Percentiles rank a stretch among this genome's conserved stretches.
These are phyloP conservation scores for Calcarius lapponicus DNA, from an alignment of 2,797 vertebrate genomes.

Conservation along the genomic window DNA sequence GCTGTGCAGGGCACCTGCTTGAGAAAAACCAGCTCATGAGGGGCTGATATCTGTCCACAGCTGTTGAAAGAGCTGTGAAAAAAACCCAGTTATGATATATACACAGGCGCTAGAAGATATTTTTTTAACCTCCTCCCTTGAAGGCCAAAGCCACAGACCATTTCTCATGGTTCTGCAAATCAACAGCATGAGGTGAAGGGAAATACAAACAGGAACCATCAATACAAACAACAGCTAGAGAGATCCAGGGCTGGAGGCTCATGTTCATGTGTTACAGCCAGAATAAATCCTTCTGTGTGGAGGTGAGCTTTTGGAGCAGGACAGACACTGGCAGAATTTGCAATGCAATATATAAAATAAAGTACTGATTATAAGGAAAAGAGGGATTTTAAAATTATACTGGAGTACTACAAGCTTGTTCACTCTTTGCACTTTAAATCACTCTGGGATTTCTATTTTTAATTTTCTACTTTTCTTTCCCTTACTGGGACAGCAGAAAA, in stretches of 20 bases:
- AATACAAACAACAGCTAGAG: not conserved
- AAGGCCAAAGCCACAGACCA: not conserved
- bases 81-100: accelerated
- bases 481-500: slow-evolving; percentile 38
- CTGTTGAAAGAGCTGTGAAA: not conserved
- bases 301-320: slow-evolving; percentile 3
- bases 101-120: not conserved
- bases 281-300: not conserved
- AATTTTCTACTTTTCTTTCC: slow-evolving; percentile 21
- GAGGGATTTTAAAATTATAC: slow-evolving; percentile 1
- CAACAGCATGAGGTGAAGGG: not conserved
- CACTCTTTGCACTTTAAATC: not conserved
- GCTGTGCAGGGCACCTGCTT: not conserved
- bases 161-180: not conserved
- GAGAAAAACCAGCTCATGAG: not conserved
- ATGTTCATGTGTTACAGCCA: not conserved
- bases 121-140: not conserved
- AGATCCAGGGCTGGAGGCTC: not conserved
- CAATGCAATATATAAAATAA: not conserved
- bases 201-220: not conserved
- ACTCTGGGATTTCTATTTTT: slow-evolving; percentile 42
- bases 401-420: not conserved
- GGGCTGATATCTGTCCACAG: not conserved
- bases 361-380: not conserved
- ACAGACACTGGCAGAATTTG: not conserved